Base-by-base conservation (phyloP, 2,797 vertebrate species). In the Pelochelys cantorii region DNA sequence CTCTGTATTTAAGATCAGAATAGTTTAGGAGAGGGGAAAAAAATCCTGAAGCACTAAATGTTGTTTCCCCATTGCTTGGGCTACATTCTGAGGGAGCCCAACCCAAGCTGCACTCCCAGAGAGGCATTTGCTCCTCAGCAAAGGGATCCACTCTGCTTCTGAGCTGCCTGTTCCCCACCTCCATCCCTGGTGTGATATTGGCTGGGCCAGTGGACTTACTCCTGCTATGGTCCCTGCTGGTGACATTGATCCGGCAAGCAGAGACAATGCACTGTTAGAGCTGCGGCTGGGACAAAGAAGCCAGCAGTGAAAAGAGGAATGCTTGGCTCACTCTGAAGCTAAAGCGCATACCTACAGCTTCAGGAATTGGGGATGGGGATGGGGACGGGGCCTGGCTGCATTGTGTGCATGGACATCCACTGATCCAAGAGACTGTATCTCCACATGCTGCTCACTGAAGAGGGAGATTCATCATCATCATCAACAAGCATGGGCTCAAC, bases 361-460 rank as follows among this genome's bases (percentile, higher is more conserved):
- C 71, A 71, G 77, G 62, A 4, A 27, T 13, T 34, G 82, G 65
- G 53, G 15, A 89, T 68, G 87, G 34, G 56, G 18, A 90, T 68
- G 87, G 34, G 90, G n/a, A 25, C 27, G 74, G 80, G 3, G 56
- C 65, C 77, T 34, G 31, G 77, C 90, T 75, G 23, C 79, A 0
- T 0, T 37, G 20, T n/a, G 29, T 65, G 60, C 11, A 10, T 11
- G 65, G 18, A 20, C 17, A 11, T 34, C 65, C 25, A 42, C 48
- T 22, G 90, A 37, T 77, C 90, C 37, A 79, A 59, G 86, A 80
- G 81, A 68, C 78, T 86, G 79, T 81, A 54, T 86, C 53, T 84
- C 59, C 4, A 0, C 2, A 83, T 81, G 78, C 86, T 31, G 14
- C 59, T 55, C 84, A 89, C 18, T 53, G 42, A 54, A 90, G 84